Percentiles rank a stretch among this genome's conserved stretches.
Evolutionary conservation across 2,888 invertebrate species (phyloP).

Genomic region (Drosophila subsilvestris): DNA sequence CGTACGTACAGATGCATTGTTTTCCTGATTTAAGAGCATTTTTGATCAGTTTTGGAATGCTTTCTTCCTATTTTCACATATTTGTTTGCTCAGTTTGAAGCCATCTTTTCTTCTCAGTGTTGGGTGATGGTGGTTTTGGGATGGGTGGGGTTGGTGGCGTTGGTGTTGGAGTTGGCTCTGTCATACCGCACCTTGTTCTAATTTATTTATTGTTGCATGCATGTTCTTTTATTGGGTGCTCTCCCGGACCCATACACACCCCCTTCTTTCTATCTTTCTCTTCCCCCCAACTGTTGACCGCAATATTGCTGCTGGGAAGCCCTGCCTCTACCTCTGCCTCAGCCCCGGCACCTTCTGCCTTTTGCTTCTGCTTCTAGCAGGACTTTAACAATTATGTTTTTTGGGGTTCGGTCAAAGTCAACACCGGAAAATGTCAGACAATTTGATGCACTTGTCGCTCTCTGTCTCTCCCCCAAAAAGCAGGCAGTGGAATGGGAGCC

Average conservation of each 20-base stretch:
- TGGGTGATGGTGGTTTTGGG: slow-evolving; percentile 8
- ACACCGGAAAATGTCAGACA: slow-evolving; percentile 58
- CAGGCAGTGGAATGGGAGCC: background rate
- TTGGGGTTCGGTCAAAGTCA: slow-evolving; percentile 68
- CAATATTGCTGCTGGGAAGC: slow-evolving; percentile 26
- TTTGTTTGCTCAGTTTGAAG: too few relatives aligned
- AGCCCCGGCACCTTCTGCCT: background rate
- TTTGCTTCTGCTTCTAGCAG: slow-evolving; percentile 9
- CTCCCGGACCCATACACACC: slow-evolving; percentile 27
- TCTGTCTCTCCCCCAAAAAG: background rate
- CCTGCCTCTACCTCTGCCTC: background rate
- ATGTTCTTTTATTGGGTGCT: slow-evolving; percentile 75
- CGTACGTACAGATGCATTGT: too few relatives aligned
- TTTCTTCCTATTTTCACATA: too few relatives aligned
- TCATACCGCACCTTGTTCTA: slow-evolving; percentile 71
- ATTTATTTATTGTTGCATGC: slow-evolving; percentile 73
- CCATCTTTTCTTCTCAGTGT: slow-evolving; percentile 8
- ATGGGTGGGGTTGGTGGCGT: background rate
- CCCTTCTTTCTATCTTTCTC: background rate
- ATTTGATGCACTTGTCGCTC: slow-evolving; percentile 75
- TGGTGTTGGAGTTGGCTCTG: slow-evolving; percentile 11
- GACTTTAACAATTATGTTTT: slow-evolving; percentile 76
- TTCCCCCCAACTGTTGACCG: slow-evolving; percentile 16
- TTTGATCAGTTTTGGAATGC: too few relatives aligned
- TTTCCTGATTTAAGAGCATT: too few relatives aligned